Evolutionary conservation across 2,113 vertebrate genomes (phyloP).

Genomic region (Brachyhypopomus gauderio): DNA sequence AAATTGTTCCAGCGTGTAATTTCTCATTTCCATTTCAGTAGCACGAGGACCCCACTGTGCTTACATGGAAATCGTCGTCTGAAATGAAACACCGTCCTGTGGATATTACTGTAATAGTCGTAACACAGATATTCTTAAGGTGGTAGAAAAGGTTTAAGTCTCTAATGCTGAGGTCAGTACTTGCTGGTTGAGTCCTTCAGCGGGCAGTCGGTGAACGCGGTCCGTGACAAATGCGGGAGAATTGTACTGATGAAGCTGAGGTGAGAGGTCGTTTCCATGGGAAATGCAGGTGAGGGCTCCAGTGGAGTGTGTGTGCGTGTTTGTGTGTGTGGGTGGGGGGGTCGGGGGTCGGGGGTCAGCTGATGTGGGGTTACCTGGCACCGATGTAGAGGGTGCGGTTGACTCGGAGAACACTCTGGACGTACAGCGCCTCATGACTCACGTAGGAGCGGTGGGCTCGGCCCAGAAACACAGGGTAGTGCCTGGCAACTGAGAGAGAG

Average conservation of each 20-base stretch:
- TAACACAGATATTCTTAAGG: constrained; percentile 1
- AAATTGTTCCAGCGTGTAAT: constrained; percentile 51
- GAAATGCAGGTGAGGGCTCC: background rate
- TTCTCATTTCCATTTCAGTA: constrained; percentile 44
- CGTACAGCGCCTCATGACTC: constrained; percentile 79
- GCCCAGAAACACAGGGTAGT: constrained; percentile 89
- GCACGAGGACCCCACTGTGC: background rate
- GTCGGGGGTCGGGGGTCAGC: background rate
- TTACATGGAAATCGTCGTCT: constrained; percentile 32
- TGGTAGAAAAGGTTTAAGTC: no score
- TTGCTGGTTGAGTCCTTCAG: background rate
- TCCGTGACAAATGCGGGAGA: background rate
- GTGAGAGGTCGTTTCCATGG: background rate
- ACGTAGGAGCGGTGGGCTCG: constrained; percentile 76
- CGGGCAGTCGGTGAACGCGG: no score
- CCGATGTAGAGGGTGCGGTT: constrained; percentile 94
- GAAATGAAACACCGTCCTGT: constrained; percentile 1
- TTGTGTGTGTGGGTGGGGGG: constrained; percentile 3
- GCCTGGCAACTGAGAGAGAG: constrained; percentile 79
- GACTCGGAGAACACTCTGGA: constrained; percentile 90
- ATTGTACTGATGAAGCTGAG: background rate
- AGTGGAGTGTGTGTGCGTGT: background rate
- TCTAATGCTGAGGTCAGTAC: background rate
- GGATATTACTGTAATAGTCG: constrained; percentile 4
- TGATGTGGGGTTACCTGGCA: constrained; percentile 83